These are phyloP conservation scores for Calameuta filiformis DNA, from an alignment of 2,888 invertebrate species.

Conservation along the genomic window DNA sequence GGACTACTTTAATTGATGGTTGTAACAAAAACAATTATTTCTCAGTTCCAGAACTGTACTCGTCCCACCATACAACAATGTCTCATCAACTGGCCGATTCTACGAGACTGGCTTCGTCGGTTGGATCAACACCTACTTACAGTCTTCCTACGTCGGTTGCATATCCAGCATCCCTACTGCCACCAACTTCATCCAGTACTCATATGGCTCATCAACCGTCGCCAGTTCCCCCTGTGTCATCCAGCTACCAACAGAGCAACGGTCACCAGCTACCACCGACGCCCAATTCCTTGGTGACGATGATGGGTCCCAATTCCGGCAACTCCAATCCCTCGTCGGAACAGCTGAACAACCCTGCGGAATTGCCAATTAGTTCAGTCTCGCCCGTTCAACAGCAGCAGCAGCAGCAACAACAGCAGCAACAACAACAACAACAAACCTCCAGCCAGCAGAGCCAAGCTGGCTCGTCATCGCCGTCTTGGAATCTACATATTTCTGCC, in stretches of 20 bases:
- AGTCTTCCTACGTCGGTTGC: conserved; percentile 67
- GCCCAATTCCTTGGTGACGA: conserved; percentile 66
- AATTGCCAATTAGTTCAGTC: conserved; percentile 49
- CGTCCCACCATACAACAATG: conserved; percentile 59
- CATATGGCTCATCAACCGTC: conserved; percentile 67
- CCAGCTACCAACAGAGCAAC: conserved; percentile 66
- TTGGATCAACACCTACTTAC: conserved; percentile 60
- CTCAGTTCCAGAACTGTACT: conserved; percentile 60
- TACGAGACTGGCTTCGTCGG: conserved; percentile 61
- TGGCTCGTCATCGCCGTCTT: conserved; percentile 49
- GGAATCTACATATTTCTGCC: conserved; percentile 49
- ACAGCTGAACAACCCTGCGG: conserved; percentile 43
- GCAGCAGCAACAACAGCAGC: conserved; percentile 38
- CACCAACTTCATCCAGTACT: conserved; percentile 68
- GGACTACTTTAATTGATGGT: neutral
- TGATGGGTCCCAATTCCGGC: conserved; percentile 67
- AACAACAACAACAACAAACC: conserved; percentile 31
- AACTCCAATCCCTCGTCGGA: conserved; percentile 57
- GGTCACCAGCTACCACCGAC: conserved; percentile 64
- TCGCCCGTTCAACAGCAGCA: conserved; percentile 46
- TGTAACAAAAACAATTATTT: neutral
- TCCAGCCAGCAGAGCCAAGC: conserved; percentile 28
- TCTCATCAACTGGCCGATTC: conserved; percentile 59
- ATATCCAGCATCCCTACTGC: conserved; percentile 56
- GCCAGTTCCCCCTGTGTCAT: conserved; percentile 64